These are phyloP conservation scores for Propsilocerus akamusi DNA, from an alignment of 1,140 invertebrate genomes.

Conservation along the genomic window DNA sequence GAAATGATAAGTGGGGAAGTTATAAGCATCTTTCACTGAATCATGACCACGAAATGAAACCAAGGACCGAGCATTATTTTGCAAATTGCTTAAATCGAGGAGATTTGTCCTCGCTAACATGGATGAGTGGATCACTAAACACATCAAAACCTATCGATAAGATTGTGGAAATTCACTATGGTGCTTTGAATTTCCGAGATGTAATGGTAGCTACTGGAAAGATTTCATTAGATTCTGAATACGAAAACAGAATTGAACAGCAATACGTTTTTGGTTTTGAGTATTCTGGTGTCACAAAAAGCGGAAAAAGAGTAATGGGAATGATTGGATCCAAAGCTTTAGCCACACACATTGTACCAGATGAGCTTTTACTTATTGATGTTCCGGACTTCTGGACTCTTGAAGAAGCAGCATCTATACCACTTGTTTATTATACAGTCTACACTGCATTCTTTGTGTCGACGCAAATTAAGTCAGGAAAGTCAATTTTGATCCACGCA, in stretches of 20 bases:
- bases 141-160: constrained; percentile 63
- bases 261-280: constrained; percentile 35
- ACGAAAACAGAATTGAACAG: constrained; percentile 19
- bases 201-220: constrained; percentile 50
- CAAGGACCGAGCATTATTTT: constrained; percentile 39
- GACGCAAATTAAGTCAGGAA: constrained; percentile 40
- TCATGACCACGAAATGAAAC: constrained; percentile 8
- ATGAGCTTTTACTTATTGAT: constrained; percentile 37
- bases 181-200: constrained; percentile 58
- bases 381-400: constrained; percentile 62
- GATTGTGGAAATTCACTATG: constrained; percentile 48
- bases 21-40: constrained; percentile 36
- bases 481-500: constrained; percentile 56
- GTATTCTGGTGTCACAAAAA: constrained; percentile 31
- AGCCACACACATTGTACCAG: constrained; percentile 28
- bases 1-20: constrained; percentile 41
- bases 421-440: constrained; percentile 59
- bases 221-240: constrained; percentile 35
- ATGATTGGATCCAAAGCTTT: constrained; percentile 33
- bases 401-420: constrained; percentile 67
- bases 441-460: constrained; percentile 65
- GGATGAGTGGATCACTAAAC: constrained; percentile 44
- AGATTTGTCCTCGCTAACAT: constrained; percentile 37
- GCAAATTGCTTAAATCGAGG: constrained; percentile 38
- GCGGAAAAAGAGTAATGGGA: constrained; percentile 6